Evolutionary conservation across 2,888 invertebrate genomes (phyloP).

Genomic region (Meteorus cinctellus): DNA sequence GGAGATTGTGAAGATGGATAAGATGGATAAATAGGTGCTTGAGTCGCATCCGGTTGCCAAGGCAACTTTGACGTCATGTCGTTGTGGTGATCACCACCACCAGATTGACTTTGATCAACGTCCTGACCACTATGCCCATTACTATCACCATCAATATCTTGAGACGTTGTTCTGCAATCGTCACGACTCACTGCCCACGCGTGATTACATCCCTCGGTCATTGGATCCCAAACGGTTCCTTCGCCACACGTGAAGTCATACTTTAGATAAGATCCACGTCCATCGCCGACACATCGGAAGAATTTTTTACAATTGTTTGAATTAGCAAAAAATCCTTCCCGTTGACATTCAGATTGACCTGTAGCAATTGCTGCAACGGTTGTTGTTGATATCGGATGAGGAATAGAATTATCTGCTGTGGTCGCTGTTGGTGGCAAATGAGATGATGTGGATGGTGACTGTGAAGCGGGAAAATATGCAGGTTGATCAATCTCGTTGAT

Average conservation of each 20-base stretch:
- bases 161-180: conserved; percentile 17
- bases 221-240: conserved; percentile 78
- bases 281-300: conserved; percentile 72
- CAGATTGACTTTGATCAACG: conserved; percentile 23
- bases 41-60: conserved; percentile 37
- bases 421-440: not conserved
- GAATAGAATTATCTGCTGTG: conserved; percentile 26
- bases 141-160: conserved; percentile 46
- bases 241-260: conserved; percentile 76
- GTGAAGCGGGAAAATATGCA: not conserved
- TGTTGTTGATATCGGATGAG: conserved; percentile 11
- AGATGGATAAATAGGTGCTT: conserved; percentile 45
- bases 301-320: conserved; percentile 71
- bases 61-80: conserved; percentile 19
- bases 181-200: conserved; percentile 67
- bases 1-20: conserved; percentile 51
- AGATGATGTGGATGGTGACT: conserved; percentile 3
- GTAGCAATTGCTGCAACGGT: not conserved
- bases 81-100: not conserved
- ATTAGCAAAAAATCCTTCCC: conserved; percentile 73
- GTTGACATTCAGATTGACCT: conserved; percentile 59
- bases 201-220: conserved; percentile 76
- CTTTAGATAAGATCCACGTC: conserved; percentile 72
- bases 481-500: conserved; percentile 28
- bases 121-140: conserved; percentile 28